Base-by-base conservation (phyloP, 2,113 vertebrate species). In the Hypanus sabinus region DNA sequence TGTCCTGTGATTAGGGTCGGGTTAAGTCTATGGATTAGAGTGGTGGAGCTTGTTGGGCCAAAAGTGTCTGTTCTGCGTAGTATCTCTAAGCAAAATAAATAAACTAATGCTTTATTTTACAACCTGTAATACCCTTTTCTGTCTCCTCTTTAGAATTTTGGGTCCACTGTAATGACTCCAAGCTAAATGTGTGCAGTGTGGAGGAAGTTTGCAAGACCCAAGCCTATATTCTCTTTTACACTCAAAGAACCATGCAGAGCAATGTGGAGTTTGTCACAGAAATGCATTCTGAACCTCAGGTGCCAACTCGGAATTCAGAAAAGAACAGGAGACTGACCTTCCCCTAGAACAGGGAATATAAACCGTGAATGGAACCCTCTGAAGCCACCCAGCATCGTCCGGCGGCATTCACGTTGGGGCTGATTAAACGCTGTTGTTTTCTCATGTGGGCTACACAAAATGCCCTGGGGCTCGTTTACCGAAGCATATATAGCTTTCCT, bases 81-180 rank as follows among this genome's bases (percentile, higher is more conserved):
- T 46, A 46, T 46, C 46, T 46, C 46, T 46, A 46, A 46, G 4
- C 4, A 46, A 46, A 46, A 46, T 46, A 46, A 46, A 46, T 46
- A 46, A 1, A 46, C 46, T 46, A 87, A n/a, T n/a, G 30, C 81
- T 57, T 9, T 27, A 57, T 85, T 87, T 87, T 87, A 87, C 55
- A 87, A 87, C 70, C 65, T 71, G 7, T 96, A 77, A 76, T 33
- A 65, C 4, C 94, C 18, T 95, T 96, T 94, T 95, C 60, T 30
- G 91, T 95, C 95, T 95, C 90, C 55, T 96, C 94, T 94, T 94
- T 96, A 99, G 99, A 98, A 96, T 99, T 99, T 96, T 99, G 99
- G 99, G 98, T 99, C 96, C 98, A 99, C 98, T 99, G 99, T 97
- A 99, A 99, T 94, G 98, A 99, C 97, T 99, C 99, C 95, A 98